Evolutionary conservation across 92 coral and sea anemone species (phyloP), one percentile per base, ranked within the genome.

Genomic region (Umimayanthus kanabou): DNA sequence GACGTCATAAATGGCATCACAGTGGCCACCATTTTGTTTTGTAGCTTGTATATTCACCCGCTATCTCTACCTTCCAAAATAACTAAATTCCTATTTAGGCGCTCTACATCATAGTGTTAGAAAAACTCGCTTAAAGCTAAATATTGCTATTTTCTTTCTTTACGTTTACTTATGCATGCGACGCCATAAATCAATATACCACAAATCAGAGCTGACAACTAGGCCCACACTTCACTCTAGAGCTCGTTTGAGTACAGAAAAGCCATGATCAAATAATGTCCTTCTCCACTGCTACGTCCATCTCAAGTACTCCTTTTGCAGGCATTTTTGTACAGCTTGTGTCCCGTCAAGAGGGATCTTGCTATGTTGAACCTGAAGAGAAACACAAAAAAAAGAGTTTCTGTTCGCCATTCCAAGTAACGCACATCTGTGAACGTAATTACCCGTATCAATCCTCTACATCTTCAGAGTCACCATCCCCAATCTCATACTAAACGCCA

Each of bases 151-250:
- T 40, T 2, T 15, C 77, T 73, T 73, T 28, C n/a, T 73, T 73
- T 73, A 73, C 77, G 77, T 73, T 73, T 73, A 73, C 4, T 73
- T 73, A 73, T 30, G 33, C 73, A 81, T 81, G 57, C 85, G 69
- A 81, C 50, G 73, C 85, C 85, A 81, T 58, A 73, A 81, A 81
- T 81, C 73, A 81, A 26, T 81, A 53, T 81, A 57, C 73, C 85
- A 67, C 87, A 83, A 69, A 80, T 49, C 73, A 80, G 85, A 57
- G 85, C 47, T 6, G 85, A 50, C 55, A 78, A 87, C 33, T 29
- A 76, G 40, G 75, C 71, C 64, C 84, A 87, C 79, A 78, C 80
- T 28, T 76, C 45, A 78, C 66, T 77, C 84, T 78, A 39, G 66
- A 78, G 33, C 85, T 55, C 76, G 30, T 4, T 64, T 77, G 23